Conservation (phyloP, 2,797 vertebrate species). For the Chaenodraco wilsoni region DNA sequence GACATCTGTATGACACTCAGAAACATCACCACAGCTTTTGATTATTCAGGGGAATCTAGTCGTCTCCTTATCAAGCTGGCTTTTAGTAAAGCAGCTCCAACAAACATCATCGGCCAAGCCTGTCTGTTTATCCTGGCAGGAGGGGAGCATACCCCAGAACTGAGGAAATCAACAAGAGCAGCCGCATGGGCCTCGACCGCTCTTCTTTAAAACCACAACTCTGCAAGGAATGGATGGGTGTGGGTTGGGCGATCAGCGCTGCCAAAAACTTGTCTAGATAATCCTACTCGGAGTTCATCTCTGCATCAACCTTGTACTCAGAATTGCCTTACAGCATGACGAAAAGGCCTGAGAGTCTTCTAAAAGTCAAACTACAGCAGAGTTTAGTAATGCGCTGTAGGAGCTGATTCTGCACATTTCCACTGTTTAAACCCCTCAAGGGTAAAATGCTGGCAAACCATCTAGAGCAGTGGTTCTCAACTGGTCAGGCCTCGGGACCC, state of each 20-base stretch:
- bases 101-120: slow-evolving; percentile 49
- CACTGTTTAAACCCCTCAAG: slow-evolving; percentile 26
- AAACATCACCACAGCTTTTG: slow-evolving; percentile 46
- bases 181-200: slow-evolving; percentile 43
- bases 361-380: slow-evolving; percentile 9
- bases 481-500: no score
- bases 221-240: slow-evolving; percentile 55
- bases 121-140: slow-evolving; percentile 79
- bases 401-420: slow-evolving; percentile 33
- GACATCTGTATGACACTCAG: slow-evolving; percentile 32
- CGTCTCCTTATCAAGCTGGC: slow-evolving; percentile 61
- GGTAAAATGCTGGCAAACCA: slow-evolving; percentile 38
- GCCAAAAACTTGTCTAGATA: slow-evolving; percentile 59
- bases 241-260: slow-evolving; percentile 18
- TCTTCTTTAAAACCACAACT: slow-evolving; percentile 68
- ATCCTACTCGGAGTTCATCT: slow-evolving; percentile 47
- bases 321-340: slow-evolving; percentile 19
- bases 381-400: slow-evolving; percentile 10
- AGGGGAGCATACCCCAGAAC: slow-evolving; percentile 71
- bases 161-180: slow-evolving; percentile 75
- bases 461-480: background rate
- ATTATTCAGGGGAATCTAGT: slow-evolving; percentile 56
- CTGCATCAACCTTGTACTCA: slow-evolving; percentile 25
- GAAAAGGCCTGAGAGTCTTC: background rate
- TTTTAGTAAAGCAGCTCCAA: slow-evolving; percentile 57